Percentiles rank a stretch among this genome's conserved stretches.
Evolutionary conservation across 2,113 vertebrate genomes (phyloP).

Genomic region (Rhinoptilus africanus): DNA sequence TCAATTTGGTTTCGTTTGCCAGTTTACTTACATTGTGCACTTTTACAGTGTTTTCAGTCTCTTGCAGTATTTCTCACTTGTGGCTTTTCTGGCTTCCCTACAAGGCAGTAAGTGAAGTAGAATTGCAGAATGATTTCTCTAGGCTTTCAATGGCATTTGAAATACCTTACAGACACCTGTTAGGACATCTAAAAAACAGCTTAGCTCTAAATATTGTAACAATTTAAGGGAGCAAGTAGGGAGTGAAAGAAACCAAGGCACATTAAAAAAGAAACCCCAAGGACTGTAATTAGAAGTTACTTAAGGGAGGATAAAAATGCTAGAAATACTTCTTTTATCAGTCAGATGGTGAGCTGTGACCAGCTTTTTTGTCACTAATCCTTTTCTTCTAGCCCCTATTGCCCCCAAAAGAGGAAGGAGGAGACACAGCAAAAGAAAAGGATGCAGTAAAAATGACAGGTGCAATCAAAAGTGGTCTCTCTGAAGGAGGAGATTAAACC

Average conservation of each 20-base stretch:
- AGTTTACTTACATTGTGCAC: neutral
- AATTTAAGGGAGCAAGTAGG: neutral
- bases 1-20: neutral
- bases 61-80: constrained; percentile 11
- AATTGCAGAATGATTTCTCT: neutral
- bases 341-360: neutral
- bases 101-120: neutral
- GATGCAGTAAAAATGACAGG: neutral
- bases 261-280: neutral
- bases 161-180: neutral
- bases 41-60: neutral
- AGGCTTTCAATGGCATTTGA: neutral
- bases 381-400: neutral
- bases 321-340: neutral
- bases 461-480: neutral
- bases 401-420: neutral
- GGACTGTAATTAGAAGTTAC: neutral
- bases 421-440: neutral
- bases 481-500: neutral
- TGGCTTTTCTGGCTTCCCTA: constrained; percentile 34
- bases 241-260: neutral
- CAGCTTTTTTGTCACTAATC: neutral
- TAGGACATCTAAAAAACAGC: neutral
- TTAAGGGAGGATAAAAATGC: neutral
- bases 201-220: neutral